phyloP scores from a whole-genome alignment of 2,888 invertebrate genomes.

The Parthenolecanium corni region DNA sequence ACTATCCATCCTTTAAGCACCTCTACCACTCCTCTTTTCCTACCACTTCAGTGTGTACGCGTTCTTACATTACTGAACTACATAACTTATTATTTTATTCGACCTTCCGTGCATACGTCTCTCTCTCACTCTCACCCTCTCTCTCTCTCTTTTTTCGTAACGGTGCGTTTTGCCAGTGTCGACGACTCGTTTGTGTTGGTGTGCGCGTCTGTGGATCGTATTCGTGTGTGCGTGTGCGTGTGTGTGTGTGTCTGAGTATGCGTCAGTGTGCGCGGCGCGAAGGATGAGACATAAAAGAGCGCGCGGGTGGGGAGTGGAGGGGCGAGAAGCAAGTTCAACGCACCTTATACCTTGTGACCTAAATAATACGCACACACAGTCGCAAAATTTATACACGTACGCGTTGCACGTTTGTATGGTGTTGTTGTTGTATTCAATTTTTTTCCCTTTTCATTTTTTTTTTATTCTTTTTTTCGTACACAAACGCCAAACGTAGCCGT shows the following conservation, averaged over 20 bases:
- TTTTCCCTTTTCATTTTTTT: not conserved
- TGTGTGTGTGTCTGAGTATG: not conserved
- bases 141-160: not conserved
- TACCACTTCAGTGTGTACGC: not conserved
- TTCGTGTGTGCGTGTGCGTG: not conserved
- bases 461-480: too few species aligned
- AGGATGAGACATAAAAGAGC: constrained; percentile 7
- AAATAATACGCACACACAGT: constrained; percentile 25
- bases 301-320: not conserved
- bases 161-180: constrained; percentile 1
- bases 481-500: not conserved
- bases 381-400: not conserved
- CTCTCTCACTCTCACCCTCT: too few species aligned
- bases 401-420: not conserved
- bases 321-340: constrained; percentile 27
- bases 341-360: constrained; percentile 29
- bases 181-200: too few species aligned
- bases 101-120: constrained; percentile 14
- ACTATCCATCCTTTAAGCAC: too few species aligned
- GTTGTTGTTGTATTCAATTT: not conserved
- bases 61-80: constrained; percentile 15
- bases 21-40: too few species aligned
- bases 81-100: constrained; percentile 26
- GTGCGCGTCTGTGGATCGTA: too few species aligned
- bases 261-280: not conserved